Evolutionary conservation across 2,113 vertebrate species (phyloP).

Genomic region (Thamnaconus septentrionalis): DNA sequence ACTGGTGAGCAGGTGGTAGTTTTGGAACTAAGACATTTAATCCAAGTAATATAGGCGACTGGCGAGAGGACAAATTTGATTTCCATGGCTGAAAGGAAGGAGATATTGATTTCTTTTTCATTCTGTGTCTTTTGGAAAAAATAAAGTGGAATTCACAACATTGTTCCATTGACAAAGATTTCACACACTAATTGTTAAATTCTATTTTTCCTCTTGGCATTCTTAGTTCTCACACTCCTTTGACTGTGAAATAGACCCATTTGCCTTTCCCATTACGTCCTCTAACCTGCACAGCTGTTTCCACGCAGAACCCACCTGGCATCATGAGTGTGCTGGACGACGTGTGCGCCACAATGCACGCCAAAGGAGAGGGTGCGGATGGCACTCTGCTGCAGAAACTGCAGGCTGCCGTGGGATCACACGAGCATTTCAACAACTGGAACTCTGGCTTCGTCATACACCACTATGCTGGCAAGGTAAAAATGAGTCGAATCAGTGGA

Average conservation of each 20-base stretch:
- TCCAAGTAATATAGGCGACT: not conserved
- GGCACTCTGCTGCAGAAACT: slow-evolving; percentile 93
- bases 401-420: slow-evolving; percentile 86
- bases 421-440: slow-evolving; percentile 98
- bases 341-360: slow-evolving; percentile 95
- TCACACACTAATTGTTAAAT: no score
- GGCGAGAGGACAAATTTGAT: not conserved
- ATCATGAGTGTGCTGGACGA: slow-evolving; percentile 98
- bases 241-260: no score
- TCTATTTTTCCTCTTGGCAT: no score
- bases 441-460: slow-evolving; percentile 92
- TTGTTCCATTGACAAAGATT: no score
- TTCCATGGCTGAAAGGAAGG: not conserved
- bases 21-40: not conserved
- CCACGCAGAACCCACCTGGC: slow-evolving; percentile 86
- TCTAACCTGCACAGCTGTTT: not conserved
- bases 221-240: no score
- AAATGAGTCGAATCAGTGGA: not conserved
- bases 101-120: no score
- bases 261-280: no score
- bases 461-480: slow-evolving; percentile 96
- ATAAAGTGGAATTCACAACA: no score
- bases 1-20: slow-evolving; percentile 78
- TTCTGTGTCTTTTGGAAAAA: no score
- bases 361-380: slow-evolving; percentile 91